phyloP scores from a whole-genome alignment of 2,797 vertebrate genomes.

The Scyliorhinus canicula region DNA sequence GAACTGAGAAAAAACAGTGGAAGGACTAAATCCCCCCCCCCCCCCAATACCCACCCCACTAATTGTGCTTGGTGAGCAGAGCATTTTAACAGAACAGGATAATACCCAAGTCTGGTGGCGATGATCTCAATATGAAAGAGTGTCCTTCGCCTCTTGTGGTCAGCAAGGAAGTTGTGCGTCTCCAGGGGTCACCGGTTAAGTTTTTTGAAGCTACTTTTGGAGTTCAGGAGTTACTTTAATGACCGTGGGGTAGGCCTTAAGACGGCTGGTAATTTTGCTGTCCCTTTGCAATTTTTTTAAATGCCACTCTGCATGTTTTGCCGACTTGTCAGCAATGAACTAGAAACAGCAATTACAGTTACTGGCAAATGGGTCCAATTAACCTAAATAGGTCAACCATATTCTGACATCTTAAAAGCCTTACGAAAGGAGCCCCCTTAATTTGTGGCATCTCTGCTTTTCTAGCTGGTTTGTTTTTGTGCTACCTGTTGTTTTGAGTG shows the following conservation, averaged over 20 bases:
- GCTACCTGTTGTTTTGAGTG: background rate
- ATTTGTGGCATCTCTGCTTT: background rate
- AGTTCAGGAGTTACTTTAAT: background rate
- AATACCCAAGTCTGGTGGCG: background rate
- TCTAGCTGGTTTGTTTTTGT: background rate
- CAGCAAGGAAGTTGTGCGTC: background rate
- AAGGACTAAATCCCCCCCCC: background rate
- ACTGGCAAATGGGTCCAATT: background rate
- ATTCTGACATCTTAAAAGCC: slow-evolving; percentile 17
- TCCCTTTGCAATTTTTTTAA: background rate
- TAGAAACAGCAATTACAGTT: background rate
- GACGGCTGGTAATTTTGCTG: background rate
- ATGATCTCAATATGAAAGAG: background rate
- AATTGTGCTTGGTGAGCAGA: background rate
- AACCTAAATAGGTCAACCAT: background rate
- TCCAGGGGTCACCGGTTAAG: background rate
- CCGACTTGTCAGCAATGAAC: background rate
- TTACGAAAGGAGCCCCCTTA: background rate
- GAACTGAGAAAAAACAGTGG: background rate
- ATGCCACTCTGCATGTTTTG: background rate
- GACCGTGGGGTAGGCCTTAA: background rate
- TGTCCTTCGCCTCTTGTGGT: background rate
- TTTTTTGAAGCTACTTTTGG: background rate
- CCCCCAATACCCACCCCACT: accelerated
- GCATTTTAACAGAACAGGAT: background rate